Evolutionary conservation across 2,797 vertebrate genomes (phyloP), one percentile per base, ranked within the genome.

Genomic region (Danio kyathit): DNA sequence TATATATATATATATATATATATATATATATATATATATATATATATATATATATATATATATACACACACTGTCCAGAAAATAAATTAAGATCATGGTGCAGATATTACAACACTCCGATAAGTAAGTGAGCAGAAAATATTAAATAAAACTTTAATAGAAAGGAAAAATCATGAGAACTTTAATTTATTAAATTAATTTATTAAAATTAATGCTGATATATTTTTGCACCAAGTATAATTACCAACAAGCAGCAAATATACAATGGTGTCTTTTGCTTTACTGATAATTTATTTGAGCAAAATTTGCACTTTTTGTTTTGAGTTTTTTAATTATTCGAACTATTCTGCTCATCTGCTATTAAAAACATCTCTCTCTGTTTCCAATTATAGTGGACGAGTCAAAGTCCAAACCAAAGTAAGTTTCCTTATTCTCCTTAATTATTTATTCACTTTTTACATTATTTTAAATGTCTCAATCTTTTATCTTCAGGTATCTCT

Each of bases 351-450:
- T 82, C 38, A 43, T 60, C 38, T 77, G 41, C 41, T 19, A 38
- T 88, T 77, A 86, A 93, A 83, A 76, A 29, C 9, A 7, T 48
- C 29, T 29, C 29, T 29, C 0, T 14, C 5, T 76, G 0, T 60
- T n/a, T 40, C 11, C 17, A 46, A 0, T 65, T 44, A 8, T 69
- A 94, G 86, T 82, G n/a, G 94, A 93, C 82, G 93, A 90, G 12
- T 90, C 92, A 17, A 94, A 90, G 82, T 83, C 87, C 10, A 95
- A 93, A 66, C 93, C 93, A 0, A 95, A 94, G 94, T 95, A 88
- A 87, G 93, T 76, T 11, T 10, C 41, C 48, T 0, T 17, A 2
- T 14, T 78, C n/a, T 65, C 76, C 3, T 16, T 65, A 10, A 61
- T 59, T 21, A 49, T 12, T 5, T 43, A 67, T 49, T 13, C 17